Conservation (phyloP, 1,140 invertebrate genomes). For the Pentalonia nigronervosa region DNA sequence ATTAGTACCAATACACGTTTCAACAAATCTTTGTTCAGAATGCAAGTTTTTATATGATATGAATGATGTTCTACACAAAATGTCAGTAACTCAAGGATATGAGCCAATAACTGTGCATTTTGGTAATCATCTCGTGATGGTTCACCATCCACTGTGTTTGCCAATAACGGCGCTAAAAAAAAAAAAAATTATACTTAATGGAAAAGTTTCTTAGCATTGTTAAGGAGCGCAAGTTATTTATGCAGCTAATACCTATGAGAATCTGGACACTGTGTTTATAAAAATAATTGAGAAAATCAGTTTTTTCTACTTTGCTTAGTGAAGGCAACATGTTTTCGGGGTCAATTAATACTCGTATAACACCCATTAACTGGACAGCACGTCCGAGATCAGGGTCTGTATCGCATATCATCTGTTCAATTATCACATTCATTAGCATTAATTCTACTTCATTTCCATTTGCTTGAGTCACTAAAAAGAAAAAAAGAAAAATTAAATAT, state of each 20-base stretch:
- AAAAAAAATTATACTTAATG: slow-evolving; percentile 62
- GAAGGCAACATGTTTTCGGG: slow-evolving; percentile 98
- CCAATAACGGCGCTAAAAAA: slow-evolving; percentile 80
- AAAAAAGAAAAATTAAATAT: slow-evolving; percentile 2
- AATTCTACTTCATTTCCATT: slow-evolving; percentile 73
- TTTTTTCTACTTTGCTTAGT: slow-evolving; percentile 94
- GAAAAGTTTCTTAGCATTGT: slow-evolving; percentile 28
- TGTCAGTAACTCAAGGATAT: slow-evolving; percentile 95
- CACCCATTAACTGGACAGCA: slow-evolving; percentile 93
- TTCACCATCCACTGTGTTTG: slow-evolving; percentile 87
- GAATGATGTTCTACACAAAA: slow-evolving; percentile 99
- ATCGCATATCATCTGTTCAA: slow-evolving; percentile 93
- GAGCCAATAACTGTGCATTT: slow-evolving; percentile 91
- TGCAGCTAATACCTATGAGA: slow-evolving; percentile 74
- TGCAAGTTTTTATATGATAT: slow-evolving; percentile 98
- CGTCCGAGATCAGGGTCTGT: slow-evolving; percentile 91
- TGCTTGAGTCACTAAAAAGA: slow-evolving; percentile 48
- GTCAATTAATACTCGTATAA: slow-evolving; percentile 91
- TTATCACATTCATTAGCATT: slow-evolving; percentile 95
- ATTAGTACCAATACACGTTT: slow-evolving; percentile 93
- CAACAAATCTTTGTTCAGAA: slow-evolving; percentile 95
- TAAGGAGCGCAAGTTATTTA: neutral
- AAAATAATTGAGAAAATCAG: slow-evolving; percentile 98
- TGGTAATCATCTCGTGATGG: slow-evolving; percentile 93
- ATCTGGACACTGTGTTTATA: slow-evolving; percentile 98